These are phyloP conservation scores for Brachyopa scutellaris DNA, from an alignment of 2,888 invertebrate genomes.

Conservation along the genomic window DNA sequence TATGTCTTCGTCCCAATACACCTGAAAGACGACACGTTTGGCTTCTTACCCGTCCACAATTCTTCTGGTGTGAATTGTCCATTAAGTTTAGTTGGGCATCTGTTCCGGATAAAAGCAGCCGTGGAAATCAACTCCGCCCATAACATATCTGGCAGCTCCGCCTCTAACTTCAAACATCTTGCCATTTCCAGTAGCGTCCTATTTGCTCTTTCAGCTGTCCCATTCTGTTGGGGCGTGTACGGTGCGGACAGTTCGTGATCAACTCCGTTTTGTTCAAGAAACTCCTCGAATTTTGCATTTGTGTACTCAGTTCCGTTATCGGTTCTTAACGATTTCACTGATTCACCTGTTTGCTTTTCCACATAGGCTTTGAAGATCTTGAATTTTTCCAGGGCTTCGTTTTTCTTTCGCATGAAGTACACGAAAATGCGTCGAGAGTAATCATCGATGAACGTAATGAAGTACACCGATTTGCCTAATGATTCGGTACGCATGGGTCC, in stretches of 20 bases:
- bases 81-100: conserved; percentile 31
- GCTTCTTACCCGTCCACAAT: conserved; percentile 27
- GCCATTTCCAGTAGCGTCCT: conserved; percentile 24
- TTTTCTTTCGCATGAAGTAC: conserved; percentile 10
- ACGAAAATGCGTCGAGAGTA: conserved; percentile 24
- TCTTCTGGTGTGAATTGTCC: conserved; percentile 4
- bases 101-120: conserved; percentile 18
- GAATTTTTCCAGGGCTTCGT: conserved; percentile 17
- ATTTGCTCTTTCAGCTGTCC: background rate
- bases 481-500: conserved; percentile 38
- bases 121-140: conserved; percentile 25
- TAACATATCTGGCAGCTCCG: conserved; percentile 2
- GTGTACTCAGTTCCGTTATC: no score
- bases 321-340: no score
- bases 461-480: background rate
- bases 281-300: conserved; percentile 9
- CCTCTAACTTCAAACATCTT: conserved; percentile 17
- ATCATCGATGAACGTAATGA: conserved; percentile 7
- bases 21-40: background rate
- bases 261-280: background rate
- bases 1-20: background rate
- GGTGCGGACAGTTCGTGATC: background rate
- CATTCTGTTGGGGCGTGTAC: conserved; percentile 25
- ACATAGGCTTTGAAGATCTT: conserved; percentile 6
- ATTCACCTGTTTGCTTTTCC: conserved; percentile 10